Evolutionary conservation across 2,113 vertebrate genomes (phyloP), one percentile per base, ranked within the genome.

Genomic region (Phoxinus phoxinus): DNA sequence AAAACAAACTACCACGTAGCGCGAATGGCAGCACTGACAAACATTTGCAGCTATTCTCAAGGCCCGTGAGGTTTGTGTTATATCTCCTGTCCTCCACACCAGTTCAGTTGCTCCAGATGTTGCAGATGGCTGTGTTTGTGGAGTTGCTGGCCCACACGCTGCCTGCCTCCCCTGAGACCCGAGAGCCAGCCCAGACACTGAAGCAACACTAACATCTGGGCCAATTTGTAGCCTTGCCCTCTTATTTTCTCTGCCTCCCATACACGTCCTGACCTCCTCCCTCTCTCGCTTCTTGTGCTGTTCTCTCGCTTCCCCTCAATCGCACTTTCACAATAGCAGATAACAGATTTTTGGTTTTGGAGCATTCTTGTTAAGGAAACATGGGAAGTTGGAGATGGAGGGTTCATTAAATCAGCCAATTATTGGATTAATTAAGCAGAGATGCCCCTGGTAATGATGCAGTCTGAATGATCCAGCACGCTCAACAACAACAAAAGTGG

Each of bases 61-160:
- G 84, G 67, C 84, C 32, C 85, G 88, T 85, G 80, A 85, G 80
- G 86, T 85, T 90, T 78, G 81, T 69, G 77, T 87, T 90, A 85
- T 53, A 76, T 74, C 41, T 63, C 32, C 41, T 63, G 44, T 53
- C 41, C 84, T 46, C 72, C 86, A 41, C 72, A n/a, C 63, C 4
- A 46, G 69, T 59, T 44, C 67, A 82, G 85, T 51, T 86, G 27
- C 71, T 85, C 79, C 86, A 91, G 87, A 90, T 89, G 89, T 88
- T 69, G 53, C 71, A 85, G 84, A 67, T 75, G 81, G 32, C 15
- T 44, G 30, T 78, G 71, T 75, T 84, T 84, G 69, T 87, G 84
- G 84, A 84, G 77, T 81, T 87, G 78, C 61, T 82, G 84, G 85
- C 76, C 81, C 84, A 80, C 81, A 85, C 41, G 21, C 37, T 84